Conservation (phyloP, 2,113 vertebrate species). For the Psittacus erithacus region DNA sequence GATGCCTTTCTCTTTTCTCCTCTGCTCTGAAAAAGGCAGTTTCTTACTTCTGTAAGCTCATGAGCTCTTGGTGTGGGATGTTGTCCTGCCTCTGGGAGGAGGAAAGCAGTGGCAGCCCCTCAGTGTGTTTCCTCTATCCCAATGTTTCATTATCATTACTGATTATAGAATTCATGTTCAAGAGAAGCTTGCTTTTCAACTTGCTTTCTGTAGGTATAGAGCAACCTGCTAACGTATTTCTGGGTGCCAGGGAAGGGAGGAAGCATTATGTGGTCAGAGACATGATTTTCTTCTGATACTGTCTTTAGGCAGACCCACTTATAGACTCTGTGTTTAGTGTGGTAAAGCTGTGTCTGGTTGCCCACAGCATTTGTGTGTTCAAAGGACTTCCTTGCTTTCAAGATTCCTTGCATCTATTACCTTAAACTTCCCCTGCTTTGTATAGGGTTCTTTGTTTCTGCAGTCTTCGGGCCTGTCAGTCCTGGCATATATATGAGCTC, state of each 20-base stretch:
- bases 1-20: neutral
- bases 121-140: neutral
- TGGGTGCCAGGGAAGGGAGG: neutral
- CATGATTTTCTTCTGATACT: neutral
- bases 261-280: neutral
- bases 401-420: neutral
- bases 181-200: neutral
- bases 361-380: neutral
- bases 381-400: neutral
- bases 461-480: neutral
- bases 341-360: neutral
- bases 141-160: neutral
- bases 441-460: neutral
- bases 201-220: neutral
- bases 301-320: neutral
- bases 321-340: neutral
- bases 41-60: neutral
- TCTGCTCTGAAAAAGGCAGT: neutral
- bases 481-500: constrained; percentile 22
- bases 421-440: neutral
- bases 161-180: neutral
- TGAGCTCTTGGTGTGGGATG: neutral
- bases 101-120: neutral
- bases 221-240: neutral
- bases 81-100: neutral